phyloP scores from a whole-genome alignment of 1,140 invertebrate genomes.

The Neodiprion fabricii region DNA sequence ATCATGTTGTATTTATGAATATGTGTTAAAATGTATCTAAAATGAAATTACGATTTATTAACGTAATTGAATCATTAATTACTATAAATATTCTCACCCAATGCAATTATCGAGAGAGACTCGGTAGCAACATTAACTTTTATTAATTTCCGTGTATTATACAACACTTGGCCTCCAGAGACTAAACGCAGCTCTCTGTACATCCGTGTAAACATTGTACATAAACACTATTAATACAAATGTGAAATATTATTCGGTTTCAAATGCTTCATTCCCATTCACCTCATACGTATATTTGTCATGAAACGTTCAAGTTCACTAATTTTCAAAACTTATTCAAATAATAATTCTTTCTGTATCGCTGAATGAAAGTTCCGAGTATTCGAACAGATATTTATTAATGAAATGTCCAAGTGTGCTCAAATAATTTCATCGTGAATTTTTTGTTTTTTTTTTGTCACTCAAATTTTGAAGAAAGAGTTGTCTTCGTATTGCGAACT shows the following conservation, averaged over 20 bases:
- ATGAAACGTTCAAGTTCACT: too few relatives aligned
- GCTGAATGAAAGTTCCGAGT: too few relatives aligned
- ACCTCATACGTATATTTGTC: too few relatives aligned
- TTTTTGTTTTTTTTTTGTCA: too few relatives aligned
- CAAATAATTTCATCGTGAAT: too few relatives aligned
- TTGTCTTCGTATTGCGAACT: too few relatives aligned
- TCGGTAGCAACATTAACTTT: slow-evolving; percentile 27
- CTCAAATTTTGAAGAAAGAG: too few relatives aligned
- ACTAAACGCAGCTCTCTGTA: slow-evolving; percentile 27
- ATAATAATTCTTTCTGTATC: too few relatives aligned
- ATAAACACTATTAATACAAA: slow-evolving; percentile 44
- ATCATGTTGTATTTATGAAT: slow-evolving; percentile 9
- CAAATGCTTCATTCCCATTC: too few relatives aligned
- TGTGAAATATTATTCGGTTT: neutral
- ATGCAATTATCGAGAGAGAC: neutral
- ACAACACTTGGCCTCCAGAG: slow-evolving; percentile 25
- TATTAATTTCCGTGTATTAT: slow-evolving; percentile 30
- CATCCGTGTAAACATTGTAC: slow-evolving; percentile 45
- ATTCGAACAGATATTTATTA: too few relatives aligned
- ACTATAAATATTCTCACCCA: slow-evolving; percentile 23
- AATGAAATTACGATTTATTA: slow-evolving; percentile 17
- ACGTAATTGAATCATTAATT: slow-evolving; percentile 23
- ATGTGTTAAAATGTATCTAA: slow-evolving; percentile 17
- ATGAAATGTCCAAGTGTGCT: too few relatives aligned
- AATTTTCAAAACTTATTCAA: too few relatives aligned